Conservation (phyloP, 1,140 invertebrate genomes). For the Apis florea region DNA sequence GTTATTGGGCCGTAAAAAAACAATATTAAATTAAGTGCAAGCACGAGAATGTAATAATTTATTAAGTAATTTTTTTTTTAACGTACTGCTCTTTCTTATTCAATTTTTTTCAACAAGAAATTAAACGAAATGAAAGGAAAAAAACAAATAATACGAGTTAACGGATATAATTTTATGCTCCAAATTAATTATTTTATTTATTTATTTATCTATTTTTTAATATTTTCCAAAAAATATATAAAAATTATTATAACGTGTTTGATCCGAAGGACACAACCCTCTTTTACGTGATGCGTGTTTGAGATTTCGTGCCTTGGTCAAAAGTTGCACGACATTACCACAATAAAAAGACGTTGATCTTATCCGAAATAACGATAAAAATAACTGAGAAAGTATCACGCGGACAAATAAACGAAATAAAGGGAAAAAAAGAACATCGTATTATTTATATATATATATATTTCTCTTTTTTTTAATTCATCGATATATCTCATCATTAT, state of each 20-base stretch:
- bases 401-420: neutral
- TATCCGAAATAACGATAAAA: conserved; percentile 20
- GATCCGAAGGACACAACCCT: neutral
- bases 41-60: conserved; percentile 4
- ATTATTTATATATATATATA: neutral
- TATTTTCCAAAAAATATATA: neutral
- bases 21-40: neutral
- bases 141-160: neutral
- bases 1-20: neutral
- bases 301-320: conserved; percentile 22
- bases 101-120: no score
- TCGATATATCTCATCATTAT: neutral
- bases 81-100: neutral
- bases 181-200: neutral
- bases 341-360: conserved; percentile 27
- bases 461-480: conserved; percentile 24
- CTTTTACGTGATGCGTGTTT: conserved; percentile 15
- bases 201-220: neutral
- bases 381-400: conserved; percentile 8
- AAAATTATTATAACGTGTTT: no score
- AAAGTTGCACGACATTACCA: conserved; percentile 15
- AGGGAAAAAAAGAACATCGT: neutral
- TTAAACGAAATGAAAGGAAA: neutral
- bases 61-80: neutral
- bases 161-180: neutral